These are phyloP conservation scores for Alectura lathami DNA, from an alignment of 2,113 vertebrate genomes.

Conservation along the genomic window DNA sequence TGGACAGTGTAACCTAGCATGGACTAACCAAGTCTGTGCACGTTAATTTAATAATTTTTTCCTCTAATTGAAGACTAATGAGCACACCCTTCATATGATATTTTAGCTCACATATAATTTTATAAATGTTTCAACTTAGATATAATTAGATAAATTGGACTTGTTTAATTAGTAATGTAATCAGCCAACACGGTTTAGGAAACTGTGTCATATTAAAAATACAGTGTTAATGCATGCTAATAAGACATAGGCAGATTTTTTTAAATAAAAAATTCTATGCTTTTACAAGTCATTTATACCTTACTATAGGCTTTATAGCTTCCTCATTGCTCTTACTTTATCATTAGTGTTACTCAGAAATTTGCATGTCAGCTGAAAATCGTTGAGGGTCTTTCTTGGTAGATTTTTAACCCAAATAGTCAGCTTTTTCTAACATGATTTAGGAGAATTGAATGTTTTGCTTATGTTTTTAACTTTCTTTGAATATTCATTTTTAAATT, in stretches of 20 bases:
- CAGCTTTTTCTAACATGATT: neutral
- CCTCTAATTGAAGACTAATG: conserved; percentile 63
- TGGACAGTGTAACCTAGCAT: neutral
- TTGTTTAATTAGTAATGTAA: conserved; percentile 73
- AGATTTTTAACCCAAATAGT: neutral
- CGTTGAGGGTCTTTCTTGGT: neutral
- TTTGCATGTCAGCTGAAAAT: neutral
- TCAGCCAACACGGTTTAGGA: conserved; percentile 59
- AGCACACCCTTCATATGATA: conserved; percentile 67
- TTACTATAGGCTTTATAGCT: neutral
- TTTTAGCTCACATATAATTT: conserved; percentile 71
- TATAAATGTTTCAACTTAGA: conserved; percentile 77
- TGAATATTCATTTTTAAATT: neutral
- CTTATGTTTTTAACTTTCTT: neutral
- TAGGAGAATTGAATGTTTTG: neutral
- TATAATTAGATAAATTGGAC: conserved; percentile 76
- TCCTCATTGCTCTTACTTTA: neutral
- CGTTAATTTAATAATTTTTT: conserved; percentile 34
- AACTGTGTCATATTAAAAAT: conserved; percentile 36
- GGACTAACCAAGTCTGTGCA: neutral
- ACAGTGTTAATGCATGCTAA: conserved; percentile 36
- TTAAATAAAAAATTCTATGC: neutral
- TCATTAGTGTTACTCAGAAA: neutral
- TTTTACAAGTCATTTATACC: neutral
- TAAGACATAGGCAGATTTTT: conserved; percentile 21